Base-by-base conservation (phyloP, 1,140 invertebrate genomes). In the Drosophila arawakana region DNA sequence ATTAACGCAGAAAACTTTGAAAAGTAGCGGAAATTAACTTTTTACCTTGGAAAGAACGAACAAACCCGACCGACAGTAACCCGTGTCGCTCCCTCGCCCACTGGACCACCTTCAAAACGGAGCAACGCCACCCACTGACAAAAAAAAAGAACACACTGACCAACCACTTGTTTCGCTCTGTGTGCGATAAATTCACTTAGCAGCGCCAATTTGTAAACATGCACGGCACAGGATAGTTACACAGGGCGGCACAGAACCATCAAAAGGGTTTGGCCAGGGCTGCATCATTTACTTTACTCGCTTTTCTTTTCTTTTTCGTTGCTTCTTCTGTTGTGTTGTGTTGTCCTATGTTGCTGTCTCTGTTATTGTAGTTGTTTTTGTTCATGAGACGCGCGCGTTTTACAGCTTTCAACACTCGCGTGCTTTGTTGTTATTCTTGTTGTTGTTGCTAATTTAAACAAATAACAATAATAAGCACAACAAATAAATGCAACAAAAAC, bases 391-490 rank as follows among this genome's bases (percentile, higher is more conserved):
- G 52, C 68, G 46, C 73, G 57, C 76, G 73, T 74, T 80, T 78
- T 58, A 44, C 44, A 54, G 63, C 67, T 68, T 76, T 76, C 73
- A 76, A 68, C 78, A 78, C 57, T 52, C 65, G 71, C 49, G 44
- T 69, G 61, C 46, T 47, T 59, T 65, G 44, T 74, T 67, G 35
- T 63, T 66, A 55, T 37, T 30, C 9, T 49, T 75, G 70, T 66
- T 85, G 76, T 83, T 75, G 55, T 70, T 89, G 80, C 52, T 83
- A 74, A 83, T 88, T 88, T 88, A 88, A 88, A 88, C 83, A 88
- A 88, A 88, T 88, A 88, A 88, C 83, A 83, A 88, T 83, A 88
- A 88, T 80, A 82, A 82, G 72, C 61, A 76, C 79, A 82, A 82
- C 82, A 78, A 83, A 88, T 84, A 84, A 30, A 73, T 80, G 80